These are phyloP conservation scores for Patella ulyssiponensis DNA, from an alignment of 2,888 invertebrate species.

Conservation along the genomic window DNA sequence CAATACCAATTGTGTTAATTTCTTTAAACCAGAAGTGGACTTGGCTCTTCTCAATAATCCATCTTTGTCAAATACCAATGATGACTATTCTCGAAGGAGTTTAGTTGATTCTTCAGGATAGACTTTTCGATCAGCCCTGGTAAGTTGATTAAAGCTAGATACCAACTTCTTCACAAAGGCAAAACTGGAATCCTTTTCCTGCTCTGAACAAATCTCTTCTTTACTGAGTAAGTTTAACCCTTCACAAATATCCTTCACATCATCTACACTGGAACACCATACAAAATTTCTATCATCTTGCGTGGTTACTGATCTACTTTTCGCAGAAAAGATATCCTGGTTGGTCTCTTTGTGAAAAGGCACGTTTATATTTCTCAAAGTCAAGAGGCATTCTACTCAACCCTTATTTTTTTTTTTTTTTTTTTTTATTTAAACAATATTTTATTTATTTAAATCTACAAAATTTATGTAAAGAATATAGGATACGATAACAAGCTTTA, in stretches of 20 bases:
- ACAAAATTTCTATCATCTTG: not conserved
- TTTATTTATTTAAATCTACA: no score
- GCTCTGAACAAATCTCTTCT: not conserved
- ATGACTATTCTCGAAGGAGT: not conserved
- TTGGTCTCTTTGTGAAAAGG: constrained; percentile 11
- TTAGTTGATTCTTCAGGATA: not conserved
- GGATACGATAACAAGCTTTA: no score
- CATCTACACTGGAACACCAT: not conserved
- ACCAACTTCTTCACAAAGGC: not conserved
- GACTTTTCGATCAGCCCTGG: not conserved
- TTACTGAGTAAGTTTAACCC: not conserved
- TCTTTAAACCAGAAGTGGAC: not conserved
- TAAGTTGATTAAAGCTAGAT: not conserved
- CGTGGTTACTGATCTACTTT: not conserved
- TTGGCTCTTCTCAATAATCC: not conserved
- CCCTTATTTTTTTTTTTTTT: no score
- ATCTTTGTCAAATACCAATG: not conserved
- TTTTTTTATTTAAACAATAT: no score
- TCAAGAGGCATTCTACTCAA: constrained; percentile 34
- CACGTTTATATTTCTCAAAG: constrained; percentile 19
- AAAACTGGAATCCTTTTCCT: not conserved
- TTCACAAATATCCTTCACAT: no score
- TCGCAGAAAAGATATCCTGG: not conserved
- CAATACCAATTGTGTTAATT: constrained; percentile 10
- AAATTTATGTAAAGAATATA: no score